Base-by-base conservation (phyloP, 2,888 invertebrate species). In the Xestoiulus laeticollis region DNA sequence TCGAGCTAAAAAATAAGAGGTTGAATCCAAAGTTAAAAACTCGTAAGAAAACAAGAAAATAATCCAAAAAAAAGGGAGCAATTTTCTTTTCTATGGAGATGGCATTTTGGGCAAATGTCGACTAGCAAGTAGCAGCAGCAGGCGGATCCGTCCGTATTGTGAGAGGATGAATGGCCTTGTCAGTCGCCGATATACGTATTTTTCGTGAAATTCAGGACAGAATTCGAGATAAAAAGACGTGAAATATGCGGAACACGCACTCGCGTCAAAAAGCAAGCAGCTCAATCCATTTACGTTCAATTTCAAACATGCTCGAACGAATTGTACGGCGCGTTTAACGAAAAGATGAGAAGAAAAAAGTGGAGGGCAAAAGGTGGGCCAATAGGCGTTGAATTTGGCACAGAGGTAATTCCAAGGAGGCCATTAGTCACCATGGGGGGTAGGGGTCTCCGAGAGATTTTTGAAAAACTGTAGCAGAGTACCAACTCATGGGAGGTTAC, bases 71-170 rank as follows among this genome's bases (percentile, higher is more conserved):
- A 59, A n/a, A 59, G 4, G n/a, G 19, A 3, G n/a, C 19, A 59
- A n/a, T 59, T 48, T 59, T 59, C n/a, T n/a, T 6, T 19, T 59
- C 3, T 19, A 48, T n/a, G 59, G n/a, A n/a, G n/a, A 59, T n/a
- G 59, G n/a, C n/a, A n/a, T 19, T n/a, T n/a, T n/a, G 19, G 59
- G n/a, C 14, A 48, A 48, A 48, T 48, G 48, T 16, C 48, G 48
- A 48, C 48, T 48, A 48, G 14, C 48, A 48, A 48, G 48, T 16
- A 12, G 48, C 48, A 16, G 48, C 19, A 19, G 59, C 59, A n/a
- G 59, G 59, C 59, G 59, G n/a, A 59, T 59, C 59, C 59, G 59
- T 59, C 59, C 59, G 59, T 59, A 59, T 59, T 59, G 59, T 59
- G 59, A 59, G 59, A 59, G 59, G 59, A 59, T 59, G 59, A 59